Conservation (phyloP, 2,888 invertebrate genomes). For the Pseudoips prasinana region DNA sequence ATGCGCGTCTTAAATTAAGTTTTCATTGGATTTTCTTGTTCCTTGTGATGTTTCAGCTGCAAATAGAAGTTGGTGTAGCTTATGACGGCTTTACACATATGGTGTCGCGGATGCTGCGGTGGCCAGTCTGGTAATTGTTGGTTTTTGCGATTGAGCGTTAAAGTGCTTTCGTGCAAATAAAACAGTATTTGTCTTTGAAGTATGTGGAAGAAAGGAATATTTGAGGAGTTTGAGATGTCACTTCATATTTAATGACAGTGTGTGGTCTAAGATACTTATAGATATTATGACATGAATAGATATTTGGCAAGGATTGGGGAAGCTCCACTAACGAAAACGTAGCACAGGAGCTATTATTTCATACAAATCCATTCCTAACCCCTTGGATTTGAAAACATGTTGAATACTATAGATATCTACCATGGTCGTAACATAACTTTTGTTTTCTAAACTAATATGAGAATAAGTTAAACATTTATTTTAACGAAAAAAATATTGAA, state of each 20-base stretch:
- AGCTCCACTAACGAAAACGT: no score
- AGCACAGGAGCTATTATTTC: no score
- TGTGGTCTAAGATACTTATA: background rate
- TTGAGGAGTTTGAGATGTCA: conserved; percentile 3
- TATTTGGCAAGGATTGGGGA: no score
- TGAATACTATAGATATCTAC: no score
- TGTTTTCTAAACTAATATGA: no score
- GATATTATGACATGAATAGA: no score
- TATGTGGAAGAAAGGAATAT: conserved; percentile 6
- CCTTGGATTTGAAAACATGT: no score
- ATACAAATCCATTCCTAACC: no score
- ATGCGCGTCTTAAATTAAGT: conserved; percentile 9
- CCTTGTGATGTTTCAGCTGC: background rate
- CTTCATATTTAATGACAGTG: background rate
- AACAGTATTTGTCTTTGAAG: conserved; percentile 19
- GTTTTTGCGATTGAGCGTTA: conserved; percentile 42
- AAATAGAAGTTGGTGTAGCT: conserved; percentile 26
- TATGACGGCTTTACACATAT: conserved; percentile 41
- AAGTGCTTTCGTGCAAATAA: conserved; percentile 29
- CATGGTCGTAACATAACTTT: no score
- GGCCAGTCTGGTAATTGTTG: conserved; percentile 38
- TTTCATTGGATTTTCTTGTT: conserved; percentile 7
- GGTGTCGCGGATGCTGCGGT: conserved; percentile 40
- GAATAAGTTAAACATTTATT: no score
- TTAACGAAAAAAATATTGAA: no score